A percentile compares a stretch with the other conserved stretches of the same genome.
Evolutionary conservation across 2,797 vertebrate species (phyloP).

Genomic region (Sparus aurata): DNA sequence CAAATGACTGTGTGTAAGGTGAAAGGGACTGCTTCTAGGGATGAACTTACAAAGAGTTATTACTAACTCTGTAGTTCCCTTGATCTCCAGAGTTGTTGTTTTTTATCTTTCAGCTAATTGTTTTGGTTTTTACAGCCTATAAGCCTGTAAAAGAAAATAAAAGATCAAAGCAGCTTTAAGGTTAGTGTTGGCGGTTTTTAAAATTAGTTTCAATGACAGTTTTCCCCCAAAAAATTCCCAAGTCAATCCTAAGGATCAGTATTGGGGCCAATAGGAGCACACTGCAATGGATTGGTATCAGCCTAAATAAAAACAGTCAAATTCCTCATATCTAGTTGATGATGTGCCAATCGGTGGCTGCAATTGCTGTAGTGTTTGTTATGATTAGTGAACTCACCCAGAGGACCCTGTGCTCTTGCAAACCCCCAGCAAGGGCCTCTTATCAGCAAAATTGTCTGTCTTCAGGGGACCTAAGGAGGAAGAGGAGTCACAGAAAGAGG

Average conservation of each 20-base stretch:
- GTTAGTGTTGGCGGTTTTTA: background rate
- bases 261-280: too few species aligned
- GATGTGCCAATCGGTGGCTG: background rate
- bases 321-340: background rate
- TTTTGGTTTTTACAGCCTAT: background rate
- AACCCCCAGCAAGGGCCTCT: constrained; percentile 95
- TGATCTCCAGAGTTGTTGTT: too few species aligned
- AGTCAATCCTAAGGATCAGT: too few species aligned
- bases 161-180: background rate
- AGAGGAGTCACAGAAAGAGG: constrained; percentile 51
- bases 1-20: background rate
- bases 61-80: background rate
- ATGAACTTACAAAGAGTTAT: background rate
- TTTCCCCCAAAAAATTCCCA: background rate
- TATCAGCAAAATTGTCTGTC: constrained; percentile 94
- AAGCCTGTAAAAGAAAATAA: too few species aligned
- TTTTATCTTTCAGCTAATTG: background rate
- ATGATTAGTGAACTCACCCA: constrained; percentile 88
- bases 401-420: constrained; percentile 98
- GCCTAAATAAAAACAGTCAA: too few species aligned
- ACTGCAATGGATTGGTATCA: too few species aligned
- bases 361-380: background rate
- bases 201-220: background rate
- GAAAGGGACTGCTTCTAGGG: background rate
- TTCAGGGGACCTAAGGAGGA: constrained; percentile 89